Base-by-base conservation (phyloP, 2,113 vertebrate species). In the Merops nubicus region DNA sequence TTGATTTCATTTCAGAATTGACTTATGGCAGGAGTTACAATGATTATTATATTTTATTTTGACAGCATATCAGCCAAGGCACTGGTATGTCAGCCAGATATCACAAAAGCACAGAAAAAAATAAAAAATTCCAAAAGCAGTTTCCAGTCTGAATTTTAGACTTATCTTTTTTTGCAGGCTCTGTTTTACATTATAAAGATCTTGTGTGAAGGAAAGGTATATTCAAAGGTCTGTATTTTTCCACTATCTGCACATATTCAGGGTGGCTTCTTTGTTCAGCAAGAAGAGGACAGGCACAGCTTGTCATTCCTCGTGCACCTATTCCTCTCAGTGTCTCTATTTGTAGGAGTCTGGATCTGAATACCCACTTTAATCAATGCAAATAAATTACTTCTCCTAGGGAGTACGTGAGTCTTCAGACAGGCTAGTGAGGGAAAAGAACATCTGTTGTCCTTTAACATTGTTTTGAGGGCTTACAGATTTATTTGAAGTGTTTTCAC, bases 361-460 rank as follows among this genome's bases (percentile, higher is more conserved):
- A 86, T 74, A 77, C 29, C 70, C 50, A 11, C 85, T 95, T 57
- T 79, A 76, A 83, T 91, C 68, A 77, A n/a, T 72, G 93, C 76
- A 96, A 95, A 96, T 96, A 92, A 95, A 87, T 88, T 29, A 70
- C 42, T 82, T 82, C 45, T 96, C 57, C 75, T 76, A 20, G 74
- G 69, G 68, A 80, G 33, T 40, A 73, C 10, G 36, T 72, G 86
- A 91, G 59, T 86, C 76, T 96, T 88, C 12, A 6, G 78, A 79
- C 56, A 86, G 85, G 43, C 68, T 33, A 5, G 36, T 19, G 40
- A 36, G 29, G 56, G n/a, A 21, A 28, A n/a, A 48, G 63, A 97
- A 91, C 96, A 97, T 97, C 97, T 97, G 96, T 92, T 97, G 89
- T 96, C 72, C 82, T 95, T 98, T 95, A 95, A 48, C 69, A 26